Base-by-base conservation (phyloP, 2,113 vertebrate species). In the Pelecanus crispus region DNA sequence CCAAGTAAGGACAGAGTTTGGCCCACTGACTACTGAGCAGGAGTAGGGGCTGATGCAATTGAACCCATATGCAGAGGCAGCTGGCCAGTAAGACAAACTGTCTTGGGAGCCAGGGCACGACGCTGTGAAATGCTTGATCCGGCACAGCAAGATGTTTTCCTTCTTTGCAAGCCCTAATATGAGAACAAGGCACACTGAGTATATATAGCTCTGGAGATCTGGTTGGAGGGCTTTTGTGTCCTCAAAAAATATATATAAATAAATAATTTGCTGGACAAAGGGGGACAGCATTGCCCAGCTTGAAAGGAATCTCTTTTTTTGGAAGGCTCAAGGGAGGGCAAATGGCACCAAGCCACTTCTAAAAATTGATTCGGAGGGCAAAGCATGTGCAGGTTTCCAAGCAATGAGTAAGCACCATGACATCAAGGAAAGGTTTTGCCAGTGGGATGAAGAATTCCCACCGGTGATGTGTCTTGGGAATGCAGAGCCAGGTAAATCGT, bases 1-100 rank as follows among this genome's bases (percentile, higher is more conserved):
- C 92, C 78, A 80, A 94, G 89, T 87, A 95, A 89, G 91, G 92
- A 56, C 73, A 87, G 83, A 87, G 67, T 86, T 88, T 96, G 86
- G 91, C 84, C 90, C 74, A 36, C 73, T 90, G 84, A 86, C 53
- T 91, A 49, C 78, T 45, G 45, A 93, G 78, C 28, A 0, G 66
- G 73, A 96, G 84, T 49, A 90, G 70, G 32, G 81, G 94, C 92
- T 96, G 96, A 96, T 97, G 95, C 96, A 97, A 97, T 82, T 36
- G 40, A 90, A 93, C 92, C 81, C 95, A 77, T 71, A 86, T 87
- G 87, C 68, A 80, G 84, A 90, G 93, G 95, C 93, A 96, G 70
- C 92, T 95, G 87, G 96, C 95, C 94, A 96, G 92, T 75, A 81
- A 85, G 74, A 85, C 70, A 96, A 90, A 90, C 79, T 79, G 70